Base-by-base conservation (phyloP, 2,888 invertebrate genomes). In the Plebejus anna region DNA sequence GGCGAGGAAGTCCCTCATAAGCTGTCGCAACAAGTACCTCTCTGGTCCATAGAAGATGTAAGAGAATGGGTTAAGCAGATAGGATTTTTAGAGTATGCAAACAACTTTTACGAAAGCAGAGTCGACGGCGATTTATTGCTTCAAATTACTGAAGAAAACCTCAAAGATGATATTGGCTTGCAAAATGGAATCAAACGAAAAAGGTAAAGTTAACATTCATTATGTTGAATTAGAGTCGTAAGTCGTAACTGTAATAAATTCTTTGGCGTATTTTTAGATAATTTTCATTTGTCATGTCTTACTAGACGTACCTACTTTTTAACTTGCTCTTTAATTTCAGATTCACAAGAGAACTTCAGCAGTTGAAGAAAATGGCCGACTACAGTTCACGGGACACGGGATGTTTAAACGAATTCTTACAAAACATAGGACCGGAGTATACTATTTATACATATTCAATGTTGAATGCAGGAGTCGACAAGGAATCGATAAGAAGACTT, bases 21-120 rank as follows among this genome's bases (percentile, higher is more conserved):
- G 88, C 92, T 99, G 77, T 98, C 99, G 57, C 99, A 99, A 87
- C 99, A 99, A 90, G 99, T 99, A 66, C 99, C 99, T 0, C 95
- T 99, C 7, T 99, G 99, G 99, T 98, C 98, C 0, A 96, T 96
- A 32, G 98, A 98, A 88, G 99, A 99, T 88, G 99, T 99, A 0
- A 95, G 97, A 82, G 98, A 99, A 91, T 99, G 99, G 99, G 98
- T 99, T 0, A 98, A 98, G 87, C 99, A 99, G 95, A 98, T 99
- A 84, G 99, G 99, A 0, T 99, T 99, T 88, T 95, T 96, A 22
- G 96, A 97, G 84, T 98, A 97, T 83, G 96, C 97, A 2, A 94
- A 92, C 2, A 97, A 97, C 87, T 99, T 99, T 87, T 96, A 96
- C 71, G 97, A 97, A 77, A 98, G 98, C 85, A 95, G 98, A 88